phyloP scores from a whole-genome alignment of 2,797 vertebrate species.

The Eulemur coronatus region DNA sequence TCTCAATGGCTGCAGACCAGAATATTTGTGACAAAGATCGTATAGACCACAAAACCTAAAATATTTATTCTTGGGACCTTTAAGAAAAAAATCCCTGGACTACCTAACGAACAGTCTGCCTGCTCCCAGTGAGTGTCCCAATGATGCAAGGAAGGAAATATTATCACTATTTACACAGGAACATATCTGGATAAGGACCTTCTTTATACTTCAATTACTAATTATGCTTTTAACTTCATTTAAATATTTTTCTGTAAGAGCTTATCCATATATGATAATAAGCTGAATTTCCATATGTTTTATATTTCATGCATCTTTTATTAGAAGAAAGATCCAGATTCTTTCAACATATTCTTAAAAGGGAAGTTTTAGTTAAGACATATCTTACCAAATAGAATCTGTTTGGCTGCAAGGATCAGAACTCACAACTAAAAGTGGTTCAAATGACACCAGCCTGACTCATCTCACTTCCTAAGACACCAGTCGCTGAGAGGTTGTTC shows the following conservation, averaged over 20 bases:
- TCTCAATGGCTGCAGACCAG: background rate
- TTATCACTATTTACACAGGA: background rate
- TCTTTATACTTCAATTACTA: background rate
- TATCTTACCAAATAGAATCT: background rate
- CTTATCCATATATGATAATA: background rate
- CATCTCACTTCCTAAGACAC: background rate
- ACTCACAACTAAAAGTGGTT: background rate
- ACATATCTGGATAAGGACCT: background rate
- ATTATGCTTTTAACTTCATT: background rate
- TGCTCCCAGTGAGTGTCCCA: background rate
- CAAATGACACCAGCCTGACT: background rate
- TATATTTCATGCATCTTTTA: constrained; percentile 34
- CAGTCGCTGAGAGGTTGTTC: too few relatives aligned
- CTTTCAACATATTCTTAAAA: background rate
- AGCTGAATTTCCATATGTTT: background rate
- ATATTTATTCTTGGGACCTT: background rate
- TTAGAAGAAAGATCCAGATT: constrained; percentile 2
- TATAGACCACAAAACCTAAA: background rate
- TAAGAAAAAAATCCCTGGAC: background rate
- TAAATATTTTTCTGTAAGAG: constrained; percentile 4
- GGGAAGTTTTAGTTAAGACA: background rate
- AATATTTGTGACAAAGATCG: background rate
- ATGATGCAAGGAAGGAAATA: background rate
- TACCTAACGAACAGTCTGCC: background rate
- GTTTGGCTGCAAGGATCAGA: background rate